Evolutionary conservation across 2,888 invertebrate genomes (phyloP).

Genomic region (Lepidocyrtinus sp.): DNA sequence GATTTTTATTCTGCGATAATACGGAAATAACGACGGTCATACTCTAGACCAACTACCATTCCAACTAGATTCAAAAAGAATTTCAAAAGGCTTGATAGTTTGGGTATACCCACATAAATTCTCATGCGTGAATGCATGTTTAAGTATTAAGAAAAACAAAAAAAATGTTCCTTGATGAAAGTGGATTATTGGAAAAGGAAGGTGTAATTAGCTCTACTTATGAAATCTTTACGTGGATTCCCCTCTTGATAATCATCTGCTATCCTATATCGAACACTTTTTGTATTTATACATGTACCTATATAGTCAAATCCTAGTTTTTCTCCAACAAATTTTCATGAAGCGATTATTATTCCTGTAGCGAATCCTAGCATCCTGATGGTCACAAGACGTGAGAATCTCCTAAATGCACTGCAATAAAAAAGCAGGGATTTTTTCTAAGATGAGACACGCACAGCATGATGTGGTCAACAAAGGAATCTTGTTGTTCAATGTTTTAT

Average conservation of each 20-base stretch:
- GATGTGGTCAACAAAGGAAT: conserved; percentile 17
- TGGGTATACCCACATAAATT: neutral
- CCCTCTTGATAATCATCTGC: conserved; percentile 10
- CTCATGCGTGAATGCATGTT: neutral
- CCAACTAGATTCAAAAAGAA: too few relatives aligned
- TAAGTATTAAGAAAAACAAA: too few relatives aligned
- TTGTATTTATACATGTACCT: neutral
- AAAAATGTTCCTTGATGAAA: too few relatives aligned
- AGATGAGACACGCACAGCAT: conserved; percentile 51
- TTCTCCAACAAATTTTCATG: conserved; percentile 15
- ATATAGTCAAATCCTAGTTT: neutral
- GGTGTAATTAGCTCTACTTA: conserved; percentile 47
- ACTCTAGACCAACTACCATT: too few relatives aligned
- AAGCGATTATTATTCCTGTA: conserved; percentile 27
- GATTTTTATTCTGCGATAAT: too few relatives aligned
- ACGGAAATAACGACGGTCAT: too few relatives aligned
- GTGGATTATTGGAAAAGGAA: neutral
- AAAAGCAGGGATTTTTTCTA: conserved; percentile 23
- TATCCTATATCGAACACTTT: neutral
- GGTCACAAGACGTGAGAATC: conserved; percentile 49
- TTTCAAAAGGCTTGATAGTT: neutral
- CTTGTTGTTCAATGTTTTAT: neutral
- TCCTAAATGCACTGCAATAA: conserved; percentile 35
- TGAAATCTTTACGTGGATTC: conserved; percentile 18
- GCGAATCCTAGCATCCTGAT: conserved; percentile 22